Conservation (phyloP, 2,113 vertebrate species). For the Scytalopus superciliaris region DNA sequence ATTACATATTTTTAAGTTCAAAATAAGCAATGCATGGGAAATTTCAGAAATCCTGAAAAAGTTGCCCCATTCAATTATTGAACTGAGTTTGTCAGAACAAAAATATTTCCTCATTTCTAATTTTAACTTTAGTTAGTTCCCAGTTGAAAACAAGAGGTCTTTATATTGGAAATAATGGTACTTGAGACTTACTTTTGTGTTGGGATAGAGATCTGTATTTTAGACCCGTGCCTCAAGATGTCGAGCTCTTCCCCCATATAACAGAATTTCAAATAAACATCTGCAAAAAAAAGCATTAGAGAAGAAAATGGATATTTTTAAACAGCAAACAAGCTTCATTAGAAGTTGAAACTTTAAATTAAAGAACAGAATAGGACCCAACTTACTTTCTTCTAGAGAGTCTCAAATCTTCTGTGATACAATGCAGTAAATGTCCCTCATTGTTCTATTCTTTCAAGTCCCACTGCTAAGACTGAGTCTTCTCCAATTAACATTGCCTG, state of each 20-base stretch:
- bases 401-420: neutral
- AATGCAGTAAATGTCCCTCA: neutral
- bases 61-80: neutral
- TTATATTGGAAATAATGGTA: neutral
- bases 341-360: neutral
- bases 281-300: neutral
- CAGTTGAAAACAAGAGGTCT: neutral
- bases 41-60: neutral
- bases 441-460: neutral
- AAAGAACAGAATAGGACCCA: neutral
- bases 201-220: neutral
- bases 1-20: neutral
- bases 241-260: neutral
- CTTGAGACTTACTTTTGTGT: neutral
- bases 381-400: neutral
- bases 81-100: neutral
- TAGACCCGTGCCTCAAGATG: neutral
- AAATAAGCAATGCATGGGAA: neutral
- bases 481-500: neutral
- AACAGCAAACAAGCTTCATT: neutral
- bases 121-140: neutral
- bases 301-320: neutral
- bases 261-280: neutral
- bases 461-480: neutral
- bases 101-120: neutral